phyloP scores from a whole-genome alignment of 2,888 invertebrate genomes.

The Cybosia mesomella region DNA sequence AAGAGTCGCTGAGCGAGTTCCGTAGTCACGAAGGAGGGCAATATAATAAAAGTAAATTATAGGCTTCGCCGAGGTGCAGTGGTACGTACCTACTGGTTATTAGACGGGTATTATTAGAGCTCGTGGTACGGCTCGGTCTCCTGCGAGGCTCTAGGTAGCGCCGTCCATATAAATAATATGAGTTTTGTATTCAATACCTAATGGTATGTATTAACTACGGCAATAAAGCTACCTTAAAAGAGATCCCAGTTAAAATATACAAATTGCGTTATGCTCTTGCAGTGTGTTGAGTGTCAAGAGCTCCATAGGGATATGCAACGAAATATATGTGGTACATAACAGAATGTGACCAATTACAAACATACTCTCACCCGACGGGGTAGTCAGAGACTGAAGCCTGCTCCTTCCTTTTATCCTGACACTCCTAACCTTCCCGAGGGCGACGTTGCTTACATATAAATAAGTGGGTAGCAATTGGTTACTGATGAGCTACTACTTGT shows the following conservation, averaged over 20 bases:
- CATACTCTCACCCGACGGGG: no score
- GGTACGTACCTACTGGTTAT: constrained; percentile 7
- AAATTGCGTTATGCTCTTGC: not conserved
- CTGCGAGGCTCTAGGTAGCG: not conserved
- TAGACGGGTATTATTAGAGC: not conserved
- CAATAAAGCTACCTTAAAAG: not conserved
- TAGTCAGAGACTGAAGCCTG: no score
- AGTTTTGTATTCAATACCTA: not conserved
- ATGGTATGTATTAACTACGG: not conserved
- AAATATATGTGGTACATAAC: no score
- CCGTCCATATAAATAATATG: not conserved
- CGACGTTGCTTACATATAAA: no score
- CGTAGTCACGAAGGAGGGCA: constrained; percentile 20
- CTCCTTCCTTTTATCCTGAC: no score
- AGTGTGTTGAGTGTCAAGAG: no score
- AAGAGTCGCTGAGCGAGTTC: constrained; percentile 17
- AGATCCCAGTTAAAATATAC: no score
- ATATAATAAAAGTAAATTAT: constrained; percentile 23
- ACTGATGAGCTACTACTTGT: no score
- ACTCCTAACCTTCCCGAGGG: no score
- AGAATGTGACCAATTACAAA: no score
- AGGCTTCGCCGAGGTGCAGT: constrained; percentile 12
- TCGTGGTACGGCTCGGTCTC: not conserved
- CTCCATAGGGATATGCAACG: no score
- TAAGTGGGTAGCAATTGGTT: no score